Base-by-base conservation (phyloP, 2,797 vertebrate species). In the Bovichtus variegatus region DNA sequence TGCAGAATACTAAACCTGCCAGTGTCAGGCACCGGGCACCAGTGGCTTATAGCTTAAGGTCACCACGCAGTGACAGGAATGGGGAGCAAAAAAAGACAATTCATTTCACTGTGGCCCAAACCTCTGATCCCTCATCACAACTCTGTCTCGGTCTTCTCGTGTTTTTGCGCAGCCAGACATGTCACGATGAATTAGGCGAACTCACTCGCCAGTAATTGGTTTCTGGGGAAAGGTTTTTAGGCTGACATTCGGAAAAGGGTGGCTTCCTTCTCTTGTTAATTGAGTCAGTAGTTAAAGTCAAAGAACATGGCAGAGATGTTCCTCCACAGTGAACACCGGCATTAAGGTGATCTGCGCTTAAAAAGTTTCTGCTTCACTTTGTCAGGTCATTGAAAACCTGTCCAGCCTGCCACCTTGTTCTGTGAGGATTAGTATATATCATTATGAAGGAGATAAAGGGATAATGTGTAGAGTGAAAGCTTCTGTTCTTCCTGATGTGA, bases 11-110 rank as follows among this genome's bases (percentile, higher is more conserved):
- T 92, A 93, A 93, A 91, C 83, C 82, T 72, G 77, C 81, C 64
- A 7, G 83, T 64, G 62, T 83, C 79, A 82, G 82, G 49, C 78
- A 50, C 69, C 25, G 12, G 81, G 81, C 82, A 90, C 88, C 87
- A 83, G 81, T 90, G 92, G 90, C 91, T 94, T 90, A 69, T 49
- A 89, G 90, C 84, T 94, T 95, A 94, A 95, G 94, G 94, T 95
- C 94, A 95, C 78, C 69, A 50, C 25, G 6, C 64, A 79, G 74
- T 87, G 91, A 89, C 88, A 91, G 85, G 90, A 82, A 90, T 71
- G 40, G 71, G 57, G 27, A 43, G 43, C 27, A 1, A 25, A 18
- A 38, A 44, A 31, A 66, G 73, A 89, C 86, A 87, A 82, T 90
- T 94, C 87, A 92, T 93, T 85, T 87, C 76, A 53, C 59, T 18